phyloP scores from a whole-genome alignment of 2,888 invertebrate species.

The Andrena praecox region DNA sequence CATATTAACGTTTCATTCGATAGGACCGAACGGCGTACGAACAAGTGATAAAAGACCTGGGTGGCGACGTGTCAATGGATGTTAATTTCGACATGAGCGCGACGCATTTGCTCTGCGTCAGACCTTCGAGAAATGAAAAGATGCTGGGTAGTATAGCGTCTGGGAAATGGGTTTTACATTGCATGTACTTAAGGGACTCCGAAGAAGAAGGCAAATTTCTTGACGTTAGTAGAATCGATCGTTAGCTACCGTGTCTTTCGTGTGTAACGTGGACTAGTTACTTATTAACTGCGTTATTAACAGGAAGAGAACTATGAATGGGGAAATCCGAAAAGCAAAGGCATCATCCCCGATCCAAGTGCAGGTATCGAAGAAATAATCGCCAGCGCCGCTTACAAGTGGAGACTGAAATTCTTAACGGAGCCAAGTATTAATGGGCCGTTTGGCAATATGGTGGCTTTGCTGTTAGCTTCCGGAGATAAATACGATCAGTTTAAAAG shows the following conservation, averaged over 20 bases:
- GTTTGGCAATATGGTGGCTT: conserved; percentile 85
- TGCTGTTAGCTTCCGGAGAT: conserved; percentile 87
- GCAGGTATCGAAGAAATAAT: conserved; percentile 85
- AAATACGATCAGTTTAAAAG: conserved; percentile 88
- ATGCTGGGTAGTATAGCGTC: conserved; percentile 94
- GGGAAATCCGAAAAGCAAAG: conserved; percentile 90
- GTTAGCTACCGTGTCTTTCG: neutral
- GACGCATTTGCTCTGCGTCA: conserved; percentile 92
- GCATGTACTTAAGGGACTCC: conserved; percentile 91
- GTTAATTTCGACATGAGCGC: conserved; percentile 87
- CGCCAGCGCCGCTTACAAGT: conserved; percentile 88
- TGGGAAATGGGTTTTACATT: conserved; percentile 95
- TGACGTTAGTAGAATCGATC: conserved; percentile 85
- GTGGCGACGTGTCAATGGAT: conserved; percentile 88
- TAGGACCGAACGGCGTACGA: conserved; percentile 87
- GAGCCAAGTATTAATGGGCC: conserved; percentile 81
- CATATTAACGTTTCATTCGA: neutral
- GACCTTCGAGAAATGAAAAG: conserved; percentile 94
- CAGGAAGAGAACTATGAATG: conserved; percentile 94
- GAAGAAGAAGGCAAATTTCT: conserved; percentile 88
- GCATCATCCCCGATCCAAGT: conserved; percentile 85
- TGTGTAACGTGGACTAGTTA: neutral
- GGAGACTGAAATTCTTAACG: conserved; percentile 88
- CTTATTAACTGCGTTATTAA: neutral
- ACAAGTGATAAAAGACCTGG: conserved; percentile 87